A percentile compares a stretch with the other conserved stretches of the same genome.
These are phyloP conservation scores for Aphaenogaster ashmeadi DNA, from an alignment of 1,140 invertebrate genomes.

Conservation along the genomic window DNA sequence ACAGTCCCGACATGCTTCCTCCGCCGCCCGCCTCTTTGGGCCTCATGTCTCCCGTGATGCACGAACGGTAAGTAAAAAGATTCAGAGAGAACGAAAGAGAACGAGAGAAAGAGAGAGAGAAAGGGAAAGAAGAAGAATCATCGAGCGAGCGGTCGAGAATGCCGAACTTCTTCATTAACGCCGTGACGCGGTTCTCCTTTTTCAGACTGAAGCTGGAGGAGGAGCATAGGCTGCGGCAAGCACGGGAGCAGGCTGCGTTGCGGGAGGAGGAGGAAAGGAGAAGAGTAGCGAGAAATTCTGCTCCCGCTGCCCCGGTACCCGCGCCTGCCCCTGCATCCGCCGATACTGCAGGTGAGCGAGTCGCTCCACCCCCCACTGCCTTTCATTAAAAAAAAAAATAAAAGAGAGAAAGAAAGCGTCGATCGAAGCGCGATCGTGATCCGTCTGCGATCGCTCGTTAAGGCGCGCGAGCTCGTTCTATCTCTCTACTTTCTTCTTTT, in stretches of 20 bases:
- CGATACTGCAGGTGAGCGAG: constrained; percentile 86
- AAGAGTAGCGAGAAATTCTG: constrained; percentile 87
- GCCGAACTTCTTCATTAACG: constrained; percentile 44
- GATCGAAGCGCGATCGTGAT: constrained; percentile 68
- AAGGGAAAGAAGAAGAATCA: background rate
- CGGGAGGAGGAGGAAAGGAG: constrained; percentile 88
- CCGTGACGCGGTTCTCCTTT: constrained; percentile 59
- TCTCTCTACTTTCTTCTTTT: background rate
- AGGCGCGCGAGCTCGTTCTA: constrained; percentile 10
- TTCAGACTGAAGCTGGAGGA: constrained; percentile 90
- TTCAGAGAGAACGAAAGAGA: background rate
- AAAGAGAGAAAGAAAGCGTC: constrained; percentile 70
- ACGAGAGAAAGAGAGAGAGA: no score
- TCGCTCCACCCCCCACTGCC: constrained; percentile 86
- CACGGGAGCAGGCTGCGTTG: constrained; percentile 86
- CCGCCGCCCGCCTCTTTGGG: constrained; percentile 84
- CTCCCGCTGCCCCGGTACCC: constrained; percentile 84
- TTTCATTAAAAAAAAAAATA: constrained; percentile 82
- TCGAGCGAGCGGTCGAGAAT: background rate
- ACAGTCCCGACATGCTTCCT: constrained; percentile 87
- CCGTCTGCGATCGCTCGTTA: constrained; percentile 1
- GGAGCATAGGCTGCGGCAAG: constrained; percentile 89
- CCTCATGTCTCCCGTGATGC: constrained; percentile 88
- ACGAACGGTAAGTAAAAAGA: constrained; percentile 87
- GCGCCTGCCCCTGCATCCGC: constrained; percentile 84